Conservation (phyloP, 92 coral and sea anemone genomes). For the Muricea muricata region DNA sequence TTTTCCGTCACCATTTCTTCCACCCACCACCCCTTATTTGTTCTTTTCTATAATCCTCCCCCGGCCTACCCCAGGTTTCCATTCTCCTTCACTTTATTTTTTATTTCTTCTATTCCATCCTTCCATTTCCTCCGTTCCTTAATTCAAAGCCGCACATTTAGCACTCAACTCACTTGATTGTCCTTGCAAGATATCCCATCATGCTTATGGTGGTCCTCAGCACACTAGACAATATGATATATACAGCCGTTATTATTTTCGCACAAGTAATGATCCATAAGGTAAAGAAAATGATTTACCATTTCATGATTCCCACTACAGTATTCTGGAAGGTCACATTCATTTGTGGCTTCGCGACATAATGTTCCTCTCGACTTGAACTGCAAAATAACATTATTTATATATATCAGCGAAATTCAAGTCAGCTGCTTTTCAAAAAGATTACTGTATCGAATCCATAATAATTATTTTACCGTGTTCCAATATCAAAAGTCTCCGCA, state of each 20-base stretch:
- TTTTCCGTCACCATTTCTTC: not conserved
- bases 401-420: not conserved
- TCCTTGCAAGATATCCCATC: constrained; percentile 72
- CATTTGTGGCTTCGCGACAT: constrained; percentile 72
- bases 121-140: not conserved
- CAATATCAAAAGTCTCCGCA: too few relatives aligned
- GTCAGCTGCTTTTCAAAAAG: not conserved
- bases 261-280: not conserved
- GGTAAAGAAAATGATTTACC: constrained; percentile 60
- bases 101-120: not conserved
- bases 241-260: not conserved
- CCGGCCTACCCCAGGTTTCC: too few relatives aligned
- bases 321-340: constrained; percentile 87
- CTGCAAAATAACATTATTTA: constrained; percentile 58
- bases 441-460: not conserved
- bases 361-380: constrained; percentile 54
- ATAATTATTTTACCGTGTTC: too few relatives aligned
- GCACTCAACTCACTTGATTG: constrained; percentile 40
- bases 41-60: too few relatives aligned
- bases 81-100: not conserved
- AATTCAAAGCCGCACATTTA: not conserved
- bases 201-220: constrained; percentile 69
- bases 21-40: not conserved
- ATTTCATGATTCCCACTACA: constrained; percentile 80
- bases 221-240: constrained; percentile 68